Evolutionary conservation across 2,888 invertebrate species (phyloP).

Genomic region (Palloptera scutellata): DNA sequence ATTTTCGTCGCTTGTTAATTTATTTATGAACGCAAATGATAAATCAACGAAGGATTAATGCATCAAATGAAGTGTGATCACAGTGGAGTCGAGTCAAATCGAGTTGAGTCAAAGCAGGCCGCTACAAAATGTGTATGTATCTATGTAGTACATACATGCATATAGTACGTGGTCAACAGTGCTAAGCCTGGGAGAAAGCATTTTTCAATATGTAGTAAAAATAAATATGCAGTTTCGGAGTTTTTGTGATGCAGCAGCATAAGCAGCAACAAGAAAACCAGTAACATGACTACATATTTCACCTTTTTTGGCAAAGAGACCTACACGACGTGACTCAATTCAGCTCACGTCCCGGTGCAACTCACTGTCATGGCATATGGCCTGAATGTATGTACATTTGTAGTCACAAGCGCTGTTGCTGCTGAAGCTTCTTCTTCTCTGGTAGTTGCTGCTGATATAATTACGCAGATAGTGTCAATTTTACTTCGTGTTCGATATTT

Average conservation of each 20-base stretch:
- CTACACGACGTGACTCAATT: neutral
- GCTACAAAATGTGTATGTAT: too few species aligned
- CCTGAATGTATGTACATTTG: too few species aligned
- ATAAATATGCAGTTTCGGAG: slow-evolving; percentile 12
- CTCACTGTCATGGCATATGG: too few species aligned
- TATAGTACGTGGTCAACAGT: too few species aligned
- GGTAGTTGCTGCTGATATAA: slow-evolving; percentile 21
- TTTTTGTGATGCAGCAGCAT: too few species aligned
- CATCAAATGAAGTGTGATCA: slow-evolving; percentile 54
- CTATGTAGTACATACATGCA: too few species aligned
- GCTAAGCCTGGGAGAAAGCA: neutral
- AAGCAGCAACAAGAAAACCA: slow-evolving; percentile 8
- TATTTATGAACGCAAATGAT: slow-evolving; percentile 48
- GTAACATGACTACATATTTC: slow-evolving; percentile 18
- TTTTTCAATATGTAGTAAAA: slow-evolving; percentile 28
- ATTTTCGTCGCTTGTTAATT: slow-evolving; percentile 39
- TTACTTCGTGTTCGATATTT: too few species aligned
- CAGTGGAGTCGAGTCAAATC: neutral
- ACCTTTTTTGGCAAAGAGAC: slow-evolving; percentile 29
- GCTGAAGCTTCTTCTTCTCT: neutral
- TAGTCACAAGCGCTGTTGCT: slow-evolving; percentile 7
- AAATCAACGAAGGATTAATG: slow-evolving; percentile 58
- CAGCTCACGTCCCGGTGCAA: too few species aligned
- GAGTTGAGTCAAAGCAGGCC: too few species aligned
- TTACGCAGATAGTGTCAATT: slow-evolving; percentile 26